phyloP scores from a whole-genome alignment of 2,113 vertebrate genomes.

The Mobula hypostoma region DNA sequence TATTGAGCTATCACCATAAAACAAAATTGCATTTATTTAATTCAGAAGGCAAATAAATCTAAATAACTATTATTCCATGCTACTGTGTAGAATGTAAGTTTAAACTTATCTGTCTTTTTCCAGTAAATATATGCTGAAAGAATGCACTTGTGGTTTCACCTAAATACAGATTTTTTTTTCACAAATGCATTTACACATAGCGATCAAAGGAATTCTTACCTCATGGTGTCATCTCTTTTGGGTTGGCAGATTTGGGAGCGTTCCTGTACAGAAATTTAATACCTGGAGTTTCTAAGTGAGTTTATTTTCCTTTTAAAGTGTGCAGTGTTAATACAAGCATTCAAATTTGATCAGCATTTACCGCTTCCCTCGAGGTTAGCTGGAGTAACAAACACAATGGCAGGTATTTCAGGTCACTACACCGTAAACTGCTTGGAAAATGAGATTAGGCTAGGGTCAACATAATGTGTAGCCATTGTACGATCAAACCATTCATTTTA shows the following conservation, averaged over 20 bases:
- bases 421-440: neutral
- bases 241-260: neutral
- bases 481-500: neutral
- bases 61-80: neutral
- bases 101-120: neutral
- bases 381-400: neutral
- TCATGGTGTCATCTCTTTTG: neutral
- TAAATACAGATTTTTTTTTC: neutral
- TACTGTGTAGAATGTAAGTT: neutral
- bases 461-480: neutral
- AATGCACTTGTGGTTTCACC: neutral
- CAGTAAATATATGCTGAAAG: neutral
- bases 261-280: neutral
- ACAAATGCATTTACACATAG: neutral
- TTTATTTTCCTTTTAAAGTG: neutral
- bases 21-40: neutral
- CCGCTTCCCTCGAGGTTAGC: neutral
- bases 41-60: neutral
- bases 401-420: neutral
- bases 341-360: neutral
- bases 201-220: constrained; percentile 14
- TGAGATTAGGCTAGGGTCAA: neutral
- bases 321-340: neutral
- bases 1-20: neutral
- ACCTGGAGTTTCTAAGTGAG: neutral